Evolutionary conservation across 2,113 vertebrate species (phyloP).

Genomic region (Puntigrus tetrazona): DNA sequence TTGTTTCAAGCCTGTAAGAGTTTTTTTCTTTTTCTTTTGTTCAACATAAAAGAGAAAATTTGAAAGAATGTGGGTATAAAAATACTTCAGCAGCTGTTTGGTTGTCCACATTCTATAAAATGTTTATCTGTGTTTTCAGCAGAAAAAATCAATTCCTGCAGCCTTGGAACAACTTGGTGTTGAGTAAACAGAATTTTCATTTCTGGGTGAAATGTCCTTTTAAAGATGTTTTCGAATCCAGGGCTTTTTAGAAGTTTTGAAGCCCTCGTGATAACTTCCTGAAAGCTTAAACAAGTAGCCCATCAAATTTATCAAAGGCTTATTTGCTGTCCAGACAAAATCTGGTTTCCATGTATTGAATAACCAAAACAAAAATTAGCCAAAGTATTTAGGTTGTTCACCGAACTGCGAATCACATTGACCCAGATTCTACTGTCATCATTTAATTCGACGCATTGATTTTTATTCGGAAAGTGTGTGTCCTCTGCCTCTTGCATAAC

Average conservation of each 20-base stretch:
- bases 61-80: background rate
- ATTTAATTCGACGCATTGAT: background rate
- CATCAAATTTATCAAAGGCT: background rate
- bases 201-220: background rate
- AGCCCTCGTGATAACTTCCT: background rate
- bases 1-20: background rate
- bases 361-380: background rate
- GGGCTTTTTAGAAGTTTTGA: background rate
- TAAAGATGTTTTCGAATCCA: background rate
- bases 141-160: background rate
- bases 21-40: background rate
- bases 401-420: background rate
- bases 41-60: background rate
- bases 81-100: no score
- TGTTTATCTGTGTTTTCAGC: background rate
- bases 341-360: background rate
- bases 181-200: background rate
- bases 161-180: background rate
- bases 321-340: background rate
- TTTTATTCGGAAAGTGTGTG: background rate
- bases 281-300: background rate
- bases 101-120: background rate
- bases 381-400: background rate
- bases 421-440: slow-evolving; percentile 6
- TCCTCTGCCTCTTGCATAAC: background rate